A percentile compares a stretch with the other conserved stretches of the same genome.
Conservation (phyloP, 2,797 vertebrate genomes). For the Thripadectes ignobilis region DNA sequence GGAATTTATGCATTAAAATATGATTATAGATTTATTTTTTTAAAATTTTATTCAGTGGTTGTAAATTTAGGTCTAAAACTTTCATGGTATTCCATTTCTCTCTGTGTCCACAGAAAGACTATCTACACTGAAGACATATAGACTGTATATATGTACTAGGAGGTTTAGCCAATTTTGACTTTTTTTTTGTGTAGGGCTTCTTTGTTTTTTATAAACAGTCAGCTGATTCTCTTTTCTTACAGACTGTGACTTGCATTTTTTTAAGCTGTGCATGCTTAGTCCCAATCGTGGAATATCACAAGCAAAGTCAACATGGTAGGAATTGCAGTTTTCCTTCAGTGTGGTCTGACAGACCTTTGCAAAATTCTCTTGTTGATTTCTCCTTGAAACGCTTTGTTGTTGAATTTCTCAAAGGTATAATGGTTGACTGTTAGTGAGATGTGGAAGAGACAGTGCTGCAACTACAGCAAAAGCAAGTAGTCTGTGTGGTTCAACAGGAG, state of each 20-base stretch:
- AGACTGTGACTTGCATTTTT: background rate
- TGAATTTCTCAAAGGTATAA: background rate
- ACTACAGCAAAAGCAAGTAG: background rate
- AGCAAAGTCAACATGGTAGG: background rate
- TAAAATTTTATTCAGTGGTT: background rate
- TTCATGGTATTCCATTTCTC: background rate
- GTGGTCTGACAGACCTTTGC: background rate
- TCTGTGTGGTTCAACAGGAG: background rate
- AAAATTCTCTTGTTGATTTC: background rate
- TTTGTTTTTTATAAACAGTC: background rate
- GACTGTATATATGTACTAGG: background rate
- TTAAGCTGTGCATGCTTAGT: background rate
- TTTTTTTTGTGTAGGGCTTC: background rate
- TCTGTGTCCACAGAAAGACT: background rate
- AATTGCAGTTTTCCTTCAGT: background rate
- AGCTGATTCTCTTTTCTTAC: background rate
- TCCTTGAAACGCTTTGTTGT: background rate
- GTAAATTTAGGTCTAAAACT: background rate
- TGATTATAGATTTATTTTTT: background rate
- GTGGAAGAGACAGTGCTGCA: background rate
- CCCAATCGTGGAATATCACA: background rate
- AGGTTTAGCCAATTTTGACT: background rate
- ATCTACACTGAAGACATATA: background rate
- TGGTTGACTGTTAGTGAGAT: background rate
- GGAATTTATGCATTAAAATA: conserved; percentile 57